Evolutionary conservation across 2,797 vertebrate genomes (phyloP), one percentile per base, ranked within the genome.

Genomic region (Sebastes iracundus): DNA sequence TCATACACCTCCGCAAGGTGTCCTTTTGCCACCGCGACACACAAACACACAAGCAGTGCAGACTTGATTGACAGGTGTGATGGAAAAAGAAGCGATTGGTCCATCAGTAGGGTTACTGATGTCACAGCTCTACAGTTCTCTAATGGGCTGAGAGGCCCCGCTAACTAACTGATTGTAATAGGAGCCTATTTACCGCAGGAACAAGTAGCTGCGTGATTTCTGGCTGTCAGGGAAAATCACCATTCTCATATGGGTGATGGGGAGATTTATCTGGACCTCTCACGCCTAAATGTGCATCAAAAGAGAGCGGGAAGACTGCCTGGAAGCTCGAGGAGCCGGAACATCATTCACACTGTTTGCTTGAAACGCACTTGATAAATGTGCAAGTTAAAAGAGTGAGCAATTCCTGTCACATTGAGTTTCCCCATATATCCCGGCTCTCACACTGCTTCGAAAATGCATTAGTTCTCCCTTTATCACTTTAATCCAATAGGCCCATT

Each of bases 401-500:
- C 76, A 82, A 84, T 87, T 90, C 84, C 83, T 90, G 90, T 87
- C 91, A 91, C 86, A 92, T 74, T 79, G 70, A 83, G 78, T 89
- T 91, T 85, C 85, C 79, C 87, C 77, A 80, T 86, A 85, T 75
- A 88, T 87, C 28, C 66, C 58, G 7, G 71, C 75, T 85, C 84
- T 86, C 74, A 60, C 68, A 22, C 76, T 65, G 63, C 85, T 89
- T 72, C 35, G 11, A 87, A 90, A 81, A 91, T 86, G 86, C 88
- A 90, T 92, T 88, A 81, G 73, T 82, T 88, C 80, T 86, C 74
- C 88, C 63, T 88, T 93, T 93, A 92, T 93, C 88, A 79, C 83
- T 89, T 88, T 90, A 89, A 93, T 94, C 92, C 91, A 86, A 89
- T 83, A 82, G 85, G 59, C 77, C 83, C 82, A 81, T 88, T 90